Evolutionary conservation across 1,140 invertebrate genomes (phyloP).

Genomic region (Drosophila neocordata): DNA sequence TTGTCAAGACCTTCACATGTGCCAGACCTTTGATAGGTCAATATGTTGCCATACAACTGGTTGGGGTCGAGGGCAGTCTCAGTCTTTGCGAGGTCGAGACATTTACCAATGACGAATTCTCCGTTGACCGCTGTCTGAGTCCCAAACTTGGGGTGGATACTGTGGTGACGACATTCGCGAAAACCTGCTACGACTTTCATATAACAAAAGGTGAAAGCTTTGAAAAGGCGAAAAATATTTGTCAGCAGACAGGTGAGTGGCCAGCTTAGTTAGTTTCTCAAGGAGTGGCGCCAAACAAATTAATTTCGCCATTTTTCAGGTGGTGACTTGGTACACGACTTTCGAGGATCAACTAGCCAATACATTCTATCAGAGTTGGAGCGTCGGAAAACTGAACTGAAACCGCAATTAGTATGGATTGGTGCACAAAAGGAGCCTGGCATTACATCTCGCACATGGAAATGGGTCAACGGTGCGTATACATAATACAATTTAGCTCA

Average conservation of each 20-base stretch:
- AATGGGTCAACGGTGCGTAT: conserved; percentile 93
- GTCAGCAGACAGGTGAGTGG: conserved; percentile 85
- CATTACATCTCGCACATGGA: conserved; percentile 92
- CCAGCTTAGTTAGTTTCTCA: neutral
- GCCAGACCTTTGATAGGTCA: conserved; percentile 92
- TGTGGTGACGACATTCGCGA: conserved; percentile 90
- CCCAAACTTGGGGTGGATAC: conserved; percentile 88
- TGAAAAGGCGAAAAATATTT: conserved; percentile 89
- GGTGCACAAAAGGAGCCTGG: conserved; percentile 94
- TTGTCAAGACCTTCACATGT: conserved; percentile 95
- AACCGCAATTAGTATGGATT: conserved; percentile 95
- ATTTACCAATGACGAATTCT: conserved; percentile 95
- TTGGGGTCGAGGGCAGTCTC: conserved; percentile 94
- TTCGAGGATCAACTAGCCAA: conserved; percentile 86
- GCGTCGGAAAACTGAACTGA: conserved; percentile 89
- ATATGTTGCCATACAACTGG: conserved; percentile 94
- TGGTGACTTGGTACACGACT: conserved; percentile 91
- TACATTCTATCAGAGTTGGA: conserved; percentile 92
- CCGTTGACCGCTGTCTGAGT: conserved; percentile 90
- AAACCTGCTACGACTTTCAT: conserved; percentile 95
- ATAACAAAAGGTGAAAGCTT: conserved; percentile 91
- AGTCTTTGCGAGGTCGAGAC: conserved; percentile 96
- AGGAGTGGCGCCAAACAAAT: neutral
- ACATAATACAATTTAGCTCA: neutral
- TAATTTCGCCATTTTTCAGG: conserved; percentile 64